Evolutionary conservation across 2,888 invertebrate genomes (phyloP).

Genomic region (Spisula subtruncata): DNA sequence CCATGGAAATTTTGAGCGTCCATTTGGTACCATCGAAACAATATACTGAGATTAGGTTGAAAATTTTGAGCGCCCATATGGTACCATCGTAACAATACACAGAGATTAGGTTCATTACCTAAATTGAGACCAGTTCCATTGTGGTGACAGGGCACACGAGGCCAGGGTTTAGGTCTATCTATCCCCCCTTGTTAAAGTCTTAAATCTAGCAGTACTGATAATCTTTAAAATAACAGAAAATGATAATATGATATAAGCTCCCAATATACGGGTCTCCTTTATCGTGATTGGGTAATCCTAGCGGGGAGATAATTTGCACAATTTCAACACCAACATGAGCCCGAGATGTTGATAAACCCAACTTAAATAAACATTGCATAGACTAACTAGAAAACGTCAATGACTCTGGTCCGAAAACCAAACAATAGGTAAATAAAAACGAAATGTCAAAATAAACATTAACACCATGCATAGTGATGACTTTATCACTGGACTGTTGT

Average conservation of each 20-base stretch:
- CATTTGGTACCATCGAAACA: not conserved
- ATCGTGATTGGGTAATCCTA: constrained; percentile 18
- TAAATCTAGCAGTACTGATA: constrained; percentile 4
- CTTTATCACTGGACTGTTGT: constrained; percentile 41
- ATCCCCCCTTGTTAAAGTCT: not conserved
- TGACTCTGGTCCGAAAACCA: constrained; percentile 17
- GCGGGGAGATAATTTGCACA: constrained; percentile 46
- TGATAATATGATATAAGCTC: not conserved
- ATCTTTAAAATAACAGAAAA: constrained; percentile 25
- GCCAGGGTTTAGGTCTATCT: not conserved
- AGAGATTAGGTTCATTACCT: not conserved
- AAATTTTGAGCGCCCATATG: not conserved
- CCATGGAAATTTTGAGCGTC: not conserved
- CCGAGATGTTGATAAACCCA: constrained; percentile 22
- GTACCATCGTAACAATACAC: not conserved
- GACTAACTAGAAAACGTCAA: constrained; percentile 19
- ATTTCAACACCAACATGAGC: constrained; percentile 49
- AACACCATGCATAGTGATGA: constrained; percentile 42
- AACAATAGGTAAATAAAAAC: constrained; percentile 54
- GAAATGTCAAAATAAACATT: constrained; percentile 59
- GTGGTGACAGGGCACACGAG: not conserved
- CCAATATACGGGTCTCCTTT: not conserved
- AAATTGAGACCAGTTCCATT: not conserved
- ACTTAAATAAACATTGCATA: constrained; percentile 47
- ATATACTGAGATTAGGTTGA: no score